Base-by-base conservation (phyloP, 2,888 invertebrate genomes). In the Ashinkailepas kermadecensis region DNA sequence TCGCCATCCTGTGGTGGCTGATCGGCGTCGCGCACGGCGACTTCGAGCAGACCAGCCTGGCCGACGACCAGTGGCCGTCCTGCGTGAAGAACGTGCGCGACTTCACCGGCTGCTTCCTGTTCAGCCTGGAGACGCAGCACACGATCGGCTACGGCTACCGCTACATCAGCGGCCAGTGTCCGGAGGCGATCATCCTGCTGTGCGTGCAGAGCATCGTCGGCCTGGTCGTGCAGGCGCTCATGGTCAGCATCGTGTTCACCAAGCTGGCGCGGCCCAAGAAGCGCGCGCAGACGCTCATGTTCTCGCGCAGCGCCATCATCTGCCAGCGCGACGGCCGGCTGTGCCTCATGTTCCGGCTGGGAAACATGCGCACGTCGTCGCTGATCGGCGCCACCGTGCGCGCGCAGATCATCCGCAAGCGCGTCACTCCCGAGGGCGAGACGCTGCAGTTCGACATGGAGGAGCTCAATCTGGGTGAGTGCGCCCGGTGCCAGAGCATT, bases 341-440 rank as follows among this genome's bases (percentile, higher is more conserved):
- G 80, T 95, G 96, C 87, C 90, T 97, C 86, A 94, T 97, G 93
- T 96, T 97, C 89, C 92, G 97, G 70, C 96, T 97, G 56, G 97
- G 97, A 56, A 97, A 97, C 89, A 97, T 97, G 96, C 91, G 97
- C 85, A 95, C 94, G 89, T 96, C 96, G 82, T 98, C 98, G 89
- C 96, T 99, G 86, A 96, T 99, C 85, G 98, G 98, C 89, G 97
- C 99, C 82, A 97, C 97, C 89, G 94, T 98, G 82, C 90, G 97
- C 86, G 96, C 97, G 81, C 95, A 97, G 88, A 91, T 99, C 87
- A 97, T 99, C 87, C 93, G 94, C 87, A 93, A 95, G 89, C 95
- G 95, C 91, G 94, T 96, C 87, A 93, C 90, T 0, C 86, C 86
- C 82, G 98, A 98, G 88, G 97, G 98, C 58, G 98, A 99, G 88